Evolutionary conservation across 2,113 vertebrate species (phyloP), one percentile per base, ranked within the genome.

Genomic region (Mirza zaza): DNA sequence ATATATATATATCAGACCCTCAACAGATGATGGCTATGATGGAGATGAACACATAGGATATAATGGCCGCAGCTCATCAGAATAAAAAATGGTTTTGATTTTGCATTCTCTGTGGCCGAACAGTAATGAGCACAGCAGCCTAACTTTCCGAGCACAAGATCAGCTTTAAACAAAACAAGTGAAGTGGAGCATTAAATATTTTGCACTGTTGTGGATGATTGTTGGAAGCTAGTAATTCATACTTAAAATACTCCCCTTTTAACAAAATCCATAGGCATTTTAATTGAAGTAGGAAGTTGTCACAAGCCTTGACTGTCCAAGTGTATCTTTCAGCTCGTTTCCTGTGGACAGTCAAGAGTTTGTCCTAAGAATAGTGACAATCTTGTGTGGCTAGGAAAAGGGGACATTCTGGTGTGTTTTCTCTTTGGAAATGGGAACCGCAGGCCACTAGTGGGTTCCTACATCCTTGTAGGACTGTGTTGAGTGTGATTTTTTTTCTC

Each of bases 241-340:
- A 89, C 73, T 95, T 52, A 81, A 95, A 89, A 36, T 70, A 65
- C 65, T 65, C 42, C 36, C 70, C 29, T 34, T 83, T 92, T 87
- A 79, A 15, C 96, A 96, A 97, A 97, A 91, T 65, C 18, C 83
- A 13, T 59, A 45, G 42, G 71, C 87, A 21, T 93, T 98, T 85
- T 81, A 91, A 98, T 71, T 76, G 95, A 36, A 80, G 63, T 42
- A 91, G 94, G 36, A 23, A 55, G 39, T 83, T 70, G 63, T 57
- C 25, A 13, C 81, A 21, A 92, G 3, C 14, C 7, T 70, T 14
- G 15, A 4, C 48, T 50, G 20, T 48, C 55, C 10, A 32, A 2
- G 2, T 0, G 0, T 0, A 0, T 68, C 92, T 57, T 34, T 39
- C 61, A 6, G 0, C 84, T 87, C 96, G 70, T 81, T 95, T 39